Evolutionary conservation across 2,888 invertebrate genomes (phyloP).

Genomic region (Conops quadrifasciatus): DNA sequence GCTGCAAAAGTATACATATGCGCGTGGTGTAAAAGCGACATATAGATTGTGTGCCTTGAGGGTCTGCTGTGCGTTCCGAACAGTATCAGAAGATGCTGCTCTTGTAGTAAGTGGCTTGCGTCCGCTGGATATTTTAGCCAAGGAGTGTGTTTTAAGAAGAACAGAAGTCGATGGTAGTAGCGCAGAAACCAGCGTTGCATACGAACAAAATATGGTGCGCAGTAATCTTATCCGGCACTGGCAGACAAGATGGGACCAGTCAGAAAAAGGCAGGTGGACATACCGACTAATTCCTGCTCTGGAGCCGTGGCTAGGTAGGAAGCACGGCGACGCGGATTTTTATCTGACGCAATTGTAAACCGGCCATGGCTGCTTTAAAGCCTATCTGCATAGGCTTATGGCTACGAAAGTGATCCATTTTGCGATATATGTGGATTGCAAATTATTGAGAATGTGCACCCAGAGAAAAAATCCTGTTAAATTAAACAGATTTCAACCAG

Average conservation of each 20-base stretch:
- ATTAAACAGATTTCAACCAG: too few species aligned
- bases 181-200: not conserved
- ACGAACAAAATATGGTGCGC: not conserved
- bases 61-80: conserved; percentile 9
- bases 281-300: too few species aligned
- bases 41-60: conserved; percentile 1
- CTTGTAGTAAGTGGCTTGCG: conserved; percentile 8
- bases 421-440: too few species aligned
- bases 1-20: not conserved
- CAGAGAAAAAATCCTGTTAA: too few species aligned
- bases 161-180: not conserved
- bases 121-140: conserved; percentile 6
- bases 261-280: not conserved
- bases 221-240: not conserved
- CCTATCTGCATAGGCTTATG: not conserved
- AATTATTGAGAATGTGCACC: too few species aligned
- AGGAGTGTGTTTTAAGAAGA: not conserved
- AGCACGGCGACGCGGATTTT: not conserved
- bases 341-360: not conserved
- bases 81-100: conserved; percentile 13
- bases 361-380: not conserved
- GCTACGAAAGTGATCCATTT: too few species aligned
- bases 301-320: too few species aligned
- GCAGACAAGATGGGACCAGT: not conserved
- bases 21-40: not conserved